Percentiles rank a stretch among this genome's conserved stretches.
These are phyloP conservation scores for Mnemiopsis leidyi DNA, from an alignment of 37 sponge, comb jelly and placozoan species.

Conservation along the genomic window DNA sequence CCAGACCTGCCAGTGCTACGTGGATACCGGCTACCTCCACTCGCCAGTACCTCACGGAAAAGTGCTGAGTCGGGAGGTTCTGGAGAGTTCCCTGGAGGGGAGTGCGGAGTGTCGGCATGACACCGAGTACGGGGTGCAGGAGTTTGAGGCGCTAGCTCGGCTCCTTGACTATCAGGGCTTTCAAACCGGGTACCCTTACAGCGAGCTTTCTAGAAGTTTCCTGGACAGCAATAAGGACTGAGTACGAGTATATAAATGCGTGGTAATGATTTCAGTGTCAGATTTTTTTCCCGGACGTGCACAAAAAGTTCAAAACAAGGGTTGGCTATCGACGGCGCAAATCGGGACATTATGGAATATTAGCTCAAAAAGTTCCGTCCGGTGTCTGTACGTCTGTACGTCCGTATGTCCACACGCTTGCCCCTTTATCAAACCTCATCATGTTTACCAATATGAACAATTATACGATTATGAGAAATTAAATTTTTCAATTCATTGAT, in stretches of 20 bases:
- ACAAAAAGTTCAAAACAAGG: no score
- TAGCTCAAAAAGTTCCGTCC: neutral
- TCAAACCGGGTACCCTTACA: neutral
- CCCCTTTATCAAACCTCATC: no score
- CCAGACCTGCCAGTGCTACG: neutral
- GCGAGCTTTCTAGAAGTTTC: neutral
- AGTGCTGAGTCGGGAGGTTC: neutral
- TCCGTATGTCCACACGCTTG: no score
- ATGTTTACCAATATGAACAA: no score
- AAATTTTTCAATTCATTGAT: no score
- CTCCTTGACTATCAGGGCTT: neutral
- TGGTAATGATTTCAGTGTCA: neutral
- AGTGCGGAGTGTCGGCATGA: neutral
- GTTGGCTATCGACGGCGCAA: no score
- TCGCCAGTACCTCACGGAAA: neutral
- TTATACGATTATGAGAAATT: no score
- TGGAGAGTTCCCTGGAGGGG: neutral
- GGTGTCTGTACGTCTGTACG: no score
- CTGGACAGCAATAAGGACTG: neutral
- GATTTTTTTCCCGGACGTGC: no score
- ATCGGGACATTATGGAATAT: no score
- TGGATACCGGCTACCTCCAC: neutral
- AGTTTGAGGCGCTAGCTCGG: neutral
- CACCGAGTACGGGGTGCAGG: neutral
- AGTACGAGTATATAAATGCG: neutral